These are phyloP conservation scores for Drosophila elegans DNA, from an alignment of 1,140 invertebrate species.

Conservation along the genomic window DNA sequence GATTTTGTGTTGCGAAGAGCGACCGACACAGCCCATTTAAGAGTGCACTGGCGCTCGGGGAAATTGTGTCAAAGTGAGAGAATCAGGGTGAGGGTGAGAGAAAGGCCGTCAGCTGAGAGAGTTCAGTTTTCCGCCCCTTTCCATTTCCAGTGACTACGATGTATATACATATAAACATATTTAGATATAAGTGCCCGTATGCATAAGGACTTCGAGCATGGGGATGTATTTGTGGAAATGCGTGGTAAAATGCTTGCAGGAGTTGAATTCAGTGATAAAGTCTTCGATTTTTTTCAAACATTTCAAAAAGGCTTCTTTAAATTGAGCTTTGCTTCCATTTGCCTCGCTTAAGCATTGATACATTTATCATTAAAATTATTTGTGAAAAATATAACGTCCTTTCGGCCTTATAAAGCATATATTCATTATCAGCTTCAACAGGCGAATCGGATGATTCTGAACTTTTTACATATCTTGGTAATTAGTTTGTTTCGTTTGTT, in stretches of 20 bases:
- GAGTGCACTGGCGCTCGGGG: constrained; percentile 12
- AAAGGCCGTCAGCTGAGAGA: constrained; percentile 33
- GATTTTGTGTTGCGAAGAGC: constrained; percentile 63
- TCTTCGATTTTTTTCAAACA: background rate
- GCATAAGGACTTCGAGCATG: background rate
- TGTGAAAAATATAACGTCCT: background rate
- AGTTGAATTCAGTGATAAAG: constrained; percentile 1
- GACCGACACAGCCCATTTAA: constrained; percentile 23
- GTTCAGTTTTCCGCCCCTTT: constrained; percentile 34
- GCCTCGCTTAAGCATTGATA: too few relatives aligned
- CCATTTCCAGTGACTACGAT: constrained; percentile 10
- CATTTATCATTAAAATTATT: background rate
- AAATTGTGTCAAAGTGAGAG: constrained; percentile 5
- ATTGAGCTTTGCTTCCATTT: too few relatives aligned
- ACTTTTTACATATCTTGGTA: too few relatives aligned
- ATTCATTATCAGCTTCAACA: background rate
- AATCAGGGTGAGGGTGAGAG: constrained; percentile 24
- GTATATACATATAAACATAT: background rate
- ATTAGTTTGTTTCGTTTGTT: too few relatives aligned
- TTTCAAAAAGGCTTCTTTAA: background rate
- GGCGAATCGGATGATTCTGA: background rate
- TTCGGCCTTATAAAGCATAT: too few relatives aligned
- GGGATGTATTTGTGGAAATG: background rate
- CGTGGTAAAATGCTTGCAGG: constrained; percentile 3
- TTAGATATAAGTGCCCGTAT: background rate